Evolutionary conservation across 2,113 vertebrate genomes (phyloP).

Genomic region (Emydura subglobosa): DNA sequence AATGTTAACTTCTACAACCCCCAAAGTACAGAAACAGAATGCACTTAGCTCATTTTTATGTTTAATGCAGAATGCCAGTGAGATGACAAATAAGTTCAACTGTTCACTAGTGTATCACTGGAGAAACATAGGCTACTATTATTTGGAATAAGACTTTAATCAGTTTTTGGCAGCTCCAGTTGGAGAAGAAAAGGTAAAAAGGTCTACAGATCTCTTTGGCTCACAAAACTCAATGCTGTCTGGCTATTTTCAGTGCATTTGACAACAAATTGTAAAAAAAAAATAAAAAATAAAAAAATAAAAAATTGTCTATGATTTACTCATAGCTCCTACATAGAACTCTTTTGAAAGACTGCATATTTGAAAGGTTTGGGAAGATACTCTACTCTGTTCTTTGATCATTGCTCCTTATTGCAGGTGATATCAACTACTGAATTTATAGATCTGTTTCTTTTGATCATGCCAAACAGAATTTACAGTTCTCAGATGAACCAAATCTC

Average conservation of each 20-base stretch:
- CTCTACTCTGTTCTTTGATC: conserved; percentile 78
- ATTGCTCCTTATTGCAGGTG: conserved; percentile 70
- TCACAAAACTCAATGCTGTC: conserved; percentile 68
- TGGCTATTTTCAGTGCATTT: conserved; percentile 72
- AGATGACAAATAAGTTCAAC: conserved; percentile 52
- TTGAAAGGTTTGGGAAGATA: conserved; percentile 78
- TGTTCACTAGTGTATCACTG: background rate
- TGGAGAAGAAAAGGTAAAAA: conserved; percentile 55
- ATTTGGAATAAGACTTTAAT: conserved; percentile 58
- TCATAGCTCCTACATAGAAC: conserved; percentile 77
- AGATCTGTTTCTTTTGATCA: conserved; percentile 83
- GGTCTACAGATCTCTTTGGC: conserved; percentile 60
- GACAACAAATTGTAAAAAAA: conserved; percentile 61
- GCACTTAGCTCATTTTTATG: background rate
- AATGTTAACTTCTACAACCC: background rate
- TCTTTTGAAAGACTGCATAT: conserved; percentile 77
- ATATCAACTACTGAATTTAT: conserved; percentile 73
- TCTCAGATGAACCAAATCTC: conserved; percentile 81
- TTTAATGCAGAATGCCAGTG: conserved; percentile 1
- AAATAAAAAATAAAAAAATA: conserved; percentile 56
- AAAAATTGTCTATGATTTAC: conserved; percentile 80
- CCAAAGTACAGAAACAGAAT: background rate
- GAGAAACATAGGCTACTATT: conserved; percentile 9
- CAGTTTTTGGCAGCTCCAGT: conserved; percentile 56
- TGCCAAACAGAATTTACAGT: conserved; percentile 84